Conservation (phyloP, 2,797 vertebrate species). For the Diplodus puntazzo region DNA sequence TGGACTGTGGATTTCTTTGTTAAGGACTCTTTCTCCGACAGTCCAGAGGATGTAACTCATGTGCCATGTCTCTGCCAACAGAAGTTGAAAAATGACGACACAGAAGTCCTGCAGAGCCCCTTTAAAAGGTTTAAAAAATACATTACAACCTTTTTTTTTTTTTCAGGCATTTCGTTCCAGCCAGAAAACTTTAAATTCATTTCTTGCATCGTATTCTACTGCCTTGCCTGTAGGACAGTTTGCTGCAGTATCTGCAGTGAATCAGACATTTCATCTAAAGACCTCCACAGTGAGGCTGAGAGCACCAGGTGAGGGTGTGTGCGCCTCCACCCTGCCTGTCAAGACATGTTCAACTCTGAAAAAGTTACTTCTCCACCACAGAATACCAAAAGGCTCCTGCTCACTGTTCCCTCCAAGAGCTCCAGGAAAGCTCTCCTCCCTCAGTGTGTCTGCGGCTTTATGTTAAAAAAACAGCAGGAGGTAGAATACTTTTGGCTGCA, state of each 20-base stretch:
- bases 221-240: too few relatives aligned
- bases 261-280: not conserved
- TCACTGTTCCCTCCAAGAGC: slow-evolving; percentile 7
- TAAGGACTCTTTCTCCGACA: too few relatives aligned
- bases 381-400: not conserved
- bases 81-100: too few relatives aligned
- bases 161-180: too few relatives aligned
- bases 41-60: too few relatives aligned
- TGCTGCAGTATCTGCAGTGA: not conserved
- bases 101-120: too few relatives aligned
- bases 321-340: slow-evolving; percentile 19
- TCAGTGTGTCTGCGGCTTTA: not conserved
- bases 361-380: not conserved
- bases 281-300: not conserved
- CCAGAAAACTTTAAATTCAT: too few relatives aligned
- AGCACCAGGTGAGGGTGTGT: slow-evolving; percentile 9
- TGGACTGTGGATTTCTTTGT: too few relatives aligned
- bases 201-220: not conserved
- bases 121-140: too few relatives aligned
- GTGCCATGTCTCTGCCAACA: too few relatives aligned
- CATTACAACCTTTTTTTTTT: too few relatives aligned
- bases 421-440: slow-evolving; percentile 8
- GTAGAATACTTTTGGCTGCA: not conserved
- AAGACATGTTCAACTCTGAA: slow-evolving; percentile 26
- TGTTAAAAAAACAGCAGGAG: not conserved